These are phyloP conservation scores for Mythimna albipuncta DNA, from an alignment of 2,888 invertebrate species.

Conservation along the genomic window DNA sequence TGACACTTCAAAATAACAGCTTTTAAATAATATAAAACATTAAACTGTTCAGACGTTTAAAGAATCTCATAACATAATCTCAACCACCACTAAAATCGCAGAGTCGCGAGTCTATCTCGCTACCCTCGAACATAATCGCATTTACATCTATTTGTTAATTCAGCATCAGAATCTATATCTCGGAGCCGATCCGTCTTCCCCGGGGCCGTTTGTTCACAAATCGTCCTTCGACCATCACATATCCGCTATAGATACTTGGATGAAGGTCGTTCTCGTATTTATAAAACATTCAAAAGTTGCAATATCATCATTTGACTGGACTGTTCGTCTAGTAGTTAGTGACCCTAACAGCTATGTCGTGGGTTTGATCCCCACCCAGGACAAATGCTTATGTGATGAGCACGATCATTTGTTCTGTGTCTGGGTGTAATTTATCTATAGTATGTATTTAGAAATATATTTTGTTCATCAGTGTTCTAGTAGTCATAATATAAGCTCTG, in stretches of 20 bases:
- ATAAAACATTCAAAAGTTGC: background rate
- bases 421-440: no score
- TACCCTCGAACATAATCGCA: conserved; percentile 64
- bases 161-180: conserved; percentile 68
- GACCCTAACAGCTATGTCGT: no score
- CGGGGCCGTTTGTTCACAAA: conserved; percentile 39
- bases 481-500: no score
- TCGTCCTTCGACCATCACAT: conserved; percentile 21
- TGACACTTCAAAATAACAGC: no score
- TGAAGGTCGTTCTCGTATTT: background rate
- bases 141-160: conserved; percentile 77
- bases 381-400: no score
- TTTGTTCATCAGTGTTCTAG: no score
- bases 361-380: no score
- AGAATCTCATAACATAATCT: background rate
- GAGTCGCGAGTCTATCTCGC: conserved; percentile 30
- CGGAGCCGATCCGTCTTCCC: conserved; percentile 69
- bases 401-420: no score
- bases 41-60: no score
- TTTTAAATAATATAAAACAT: no score
- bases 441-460: no score
- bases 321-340: no score
- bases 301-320: background rate
- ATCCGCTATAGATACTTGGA: background rate
- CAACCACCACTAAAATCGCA: background rate